Evolutionary conservation across 2,888 invertebrate species (phyloP).

Genomic region (Sarcophaga subvicina): DNA sequence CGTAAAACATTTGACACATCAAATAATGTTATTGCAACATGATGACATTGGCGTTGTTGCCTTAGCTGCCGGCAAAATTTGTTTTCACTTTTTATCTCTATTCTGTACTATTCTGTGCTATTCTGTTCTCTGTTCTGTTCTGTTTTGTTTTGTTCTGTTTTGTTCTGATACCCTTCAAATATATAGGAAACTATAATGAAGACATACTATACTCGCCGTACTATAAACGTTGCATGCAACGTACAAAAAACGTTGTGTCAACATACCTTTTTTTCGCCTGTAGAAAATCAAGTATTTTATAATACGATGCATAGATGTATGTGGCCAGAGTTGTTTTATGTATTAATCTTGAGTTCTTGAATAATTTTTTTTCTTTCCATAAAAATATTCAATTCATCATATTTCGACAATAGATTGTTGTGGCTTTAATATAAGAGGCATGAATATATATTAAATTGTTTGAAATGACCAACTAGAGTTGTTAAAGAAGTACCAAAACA

Average conservation of each 20-base stretch:
- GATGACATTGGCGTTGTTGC: conserved; percentile 62
- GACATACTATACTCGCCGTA: neutral
- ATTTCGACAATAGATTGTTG: conserved; percentile 16
- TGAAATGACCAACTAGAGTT: neutral
- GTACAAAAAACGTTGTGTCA: conserved; percentile 30
- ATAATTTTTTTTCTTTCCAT: neutral
- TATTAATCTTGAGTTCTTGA: conserved; percentile 13
- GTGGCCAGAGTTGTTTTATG: neutral
- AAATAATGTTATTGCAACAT: conserved; percentile 47
- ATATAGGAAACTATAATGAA: conserved; percentile 28
- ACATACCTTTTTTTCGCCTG: conserved; percentile 7
- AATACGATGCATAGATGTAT: neutral
- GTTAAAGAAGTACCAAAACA: too few species aligned
- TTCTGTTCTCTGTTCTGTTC: too few species aligned
- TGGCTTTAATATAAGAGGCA: neutral
- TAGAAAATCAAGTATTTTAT: neutral
- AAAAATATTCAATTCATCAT: conserved; percentile 49
- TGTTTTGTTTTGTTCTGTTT: neutral
- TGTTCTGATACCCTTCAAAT: conserved; percentile 49
- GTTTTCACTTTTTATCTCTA: conserved; percentile 20
- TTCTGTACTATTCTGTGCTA: neutral
- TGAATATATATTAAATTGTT: neutral
- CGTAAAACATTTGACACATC: conserved; percentile 47
- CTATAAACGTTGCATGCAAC: neutral
- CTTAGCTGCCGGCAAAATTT: conserved; percentile 57